A percentile compares a stretch with the other conserved stretches of the same genome.
Evolutionary conservation across 2,113 vertebrate genomes (phyloP).

Genomic region (Deroptyus accipitrinus): DNA sequence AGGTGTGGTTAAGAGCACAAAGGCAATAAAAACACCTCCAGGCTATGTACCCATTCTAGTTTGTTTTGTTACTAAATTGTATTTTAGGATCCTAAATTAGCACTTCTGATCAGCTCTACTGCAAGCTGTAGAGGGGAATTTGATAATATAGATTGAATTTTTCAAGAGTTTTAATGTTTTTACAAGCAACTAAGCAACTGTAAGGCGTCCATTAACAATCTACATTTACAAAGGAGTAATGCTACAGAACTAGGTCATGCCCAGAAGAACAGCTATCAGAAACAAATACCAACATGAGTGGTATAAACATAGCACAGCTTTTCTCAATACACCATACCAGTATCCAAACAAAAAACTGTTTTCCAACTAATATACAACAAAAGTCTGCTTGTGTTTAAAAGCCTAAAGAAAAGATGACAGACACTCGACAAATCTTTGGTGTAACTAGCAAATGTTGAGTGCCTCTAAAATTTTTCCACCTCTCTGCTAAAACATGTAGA

Average conservation of each 20-base stretch:
- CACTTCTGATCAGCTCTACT: not conserved
- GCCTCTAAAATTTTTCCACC: not conserved
- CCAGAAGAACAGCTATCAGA: not conserved
- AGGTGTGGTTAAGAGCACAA: slow-evolving; percentile 34
- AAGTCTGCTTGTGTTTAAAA: not conserved
- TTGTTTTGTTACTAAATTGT: slow-evolving; percentile 2
- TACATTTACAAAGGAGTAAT: not conserved
- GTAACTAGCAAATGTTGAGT: not conserved
- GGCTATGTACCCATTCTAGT: slow-evolving; percentile 38
- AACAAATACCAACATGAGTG: not conserved
- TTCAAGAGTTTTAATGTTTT: not conserved
- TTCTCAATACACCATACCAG: not conserved
- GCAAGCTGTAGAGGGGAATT: not conserved
- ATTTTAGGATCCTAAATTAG: slow-evolving; percentile 7
- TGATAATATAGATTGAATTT: not conserved
- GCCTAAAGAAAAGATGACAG: accelerated
- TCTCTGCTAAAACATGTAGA: not conserved
- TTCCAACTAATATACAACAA: not conserved
- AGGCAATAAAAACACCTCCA: slow-evolving; percentile 57
- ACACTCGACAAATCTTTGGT: not conserved
- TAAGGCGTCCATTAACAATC: not conserved
- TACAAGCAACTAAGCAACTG: not conserved
- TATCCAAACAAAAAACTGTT: not conserved
- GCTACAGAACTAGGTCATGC: not conserved
- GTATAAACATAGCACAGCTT: not conserved